phyloP scores from a whole-genome alignment of 1,140 invertebrate genomes.

The Linepithema humile region DNA sequence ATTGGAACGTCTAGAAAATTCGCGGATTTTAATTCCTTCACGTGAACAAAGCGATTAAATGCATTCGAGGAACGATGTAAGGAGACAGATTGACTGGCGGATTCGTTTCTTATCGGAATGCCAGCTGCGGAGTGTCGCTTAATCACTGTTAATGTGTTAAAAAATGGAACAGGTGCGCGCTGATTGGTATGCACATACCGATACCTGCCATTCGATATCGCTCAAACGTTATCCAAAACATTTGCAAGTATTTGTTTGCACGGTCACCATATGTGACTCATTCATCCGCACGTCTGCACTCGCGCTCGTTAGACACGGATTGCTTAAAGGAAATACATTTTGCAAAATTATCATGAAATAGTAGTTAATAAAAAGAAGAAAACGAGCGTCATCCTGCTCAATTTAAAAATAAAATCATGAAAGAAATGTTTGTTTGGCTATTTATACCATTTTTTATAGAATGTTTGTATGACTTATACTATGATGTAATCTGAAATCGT shows the following conservation, averaged over 20 bases:
- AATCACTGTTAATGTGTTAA: constrained; percentile 42
- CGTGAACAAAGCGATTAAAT: neutral
- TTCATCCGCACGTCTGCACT: constrained; percentile 27
- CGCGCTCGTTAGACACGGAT: neutral
- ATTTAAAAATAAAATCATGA: neutral
- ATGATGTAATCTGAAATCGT: neutral
- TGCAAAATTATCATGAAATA: neutral
- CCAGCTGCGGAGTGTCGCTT: constrained; percentile 4
- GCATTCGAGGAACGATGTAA: neutral
- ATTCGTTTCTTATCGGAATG: neutral
- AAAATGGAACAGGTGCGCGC: constrained; percentile 24
- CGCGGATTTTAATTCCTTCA: neutral
- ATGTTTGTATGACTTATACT: neutral
- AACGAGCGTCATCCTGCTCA: neutral
- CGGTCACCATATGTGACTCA: constrained; percentile 55
- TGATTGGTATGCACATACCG: constrained; percentile 3
- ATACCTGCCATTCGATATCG: constrained; percentile 40
- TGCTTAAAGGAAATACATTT: neutral
- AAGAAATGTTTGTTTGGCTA: neutral
- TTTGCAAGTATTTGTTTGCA: constrained; percentile 54
- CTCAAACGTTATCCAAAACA: constrained; percentile 64
- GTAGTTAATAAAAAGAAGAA: neutral
- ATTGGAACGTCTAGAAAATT: neutral
- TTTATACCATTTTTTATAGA: neutral
- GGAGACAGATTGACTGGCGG: neutral